Evolutionary conservation across 2,888 invertebrate species (phyloP).

Genomic region (Diaphora mendica): DNA sequence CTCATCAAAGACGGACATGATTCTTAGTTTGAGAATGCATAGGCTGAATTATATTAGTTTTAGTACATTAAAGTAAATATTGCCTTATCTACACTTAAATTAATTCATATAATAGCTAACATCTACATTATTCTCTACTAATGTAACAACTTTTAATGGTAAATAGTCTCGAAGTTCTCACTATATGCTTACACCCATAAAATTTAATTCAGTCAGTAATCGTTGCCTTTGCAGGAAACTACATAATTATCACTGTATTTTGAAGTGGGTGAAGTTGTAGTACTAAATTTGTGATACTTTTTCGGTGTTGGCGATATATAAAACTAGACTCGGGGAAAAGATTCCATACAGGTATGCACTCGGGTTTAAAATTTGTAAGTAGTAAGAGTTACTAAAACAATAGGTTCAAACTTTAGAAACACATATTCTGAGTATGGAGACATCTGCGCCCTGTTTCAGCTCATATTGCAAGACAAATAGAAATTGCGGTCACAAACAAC

Average conservation of each 20-base stretch:
- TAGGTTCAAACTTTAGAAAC: neutral
- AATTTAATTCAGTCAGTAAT: neutral
- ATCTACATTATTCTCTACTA: neutral
- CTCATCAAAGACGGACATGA: slow-evolving; percentile 10
- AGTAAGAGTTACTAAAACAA: neutral
- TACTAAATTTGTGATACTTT: neutral
- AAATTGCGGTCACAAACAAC: slow-evolving; percentile 3
- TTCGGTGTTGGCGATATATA: too few relatives aligned
- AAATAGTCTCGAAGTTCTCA: neutral
- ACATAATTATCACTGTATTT: neutral
- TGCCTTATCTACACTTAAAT: neutral
- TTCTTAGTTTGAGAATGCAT: slow-evolving; percentile 3
- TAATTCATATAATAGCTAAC: neutral
- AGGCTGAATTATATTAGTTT: neutral
- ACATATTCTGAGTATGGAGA: neutral
- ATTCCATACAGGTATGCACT: neutral
- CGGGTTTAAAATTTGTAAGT: neutral
- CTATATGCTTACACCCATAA: too few relatives aligned
- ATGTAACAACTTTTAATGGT: neutral
- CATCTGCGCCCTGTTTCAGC: neutral
- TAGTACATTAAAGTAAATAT: neutral
- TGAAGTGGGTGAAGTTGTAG: neutral
- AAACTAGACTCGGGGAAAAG: neutral
- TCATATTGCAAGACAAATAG: slow-evolving; percentile 3
- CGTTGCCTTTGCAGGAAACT: neutral